Evolutionary conservation across 2,888 invertebrate species (phyloP), one percentile per base, ranked within the genome.

Genomic region (Druceiella hillmani): DNA sequence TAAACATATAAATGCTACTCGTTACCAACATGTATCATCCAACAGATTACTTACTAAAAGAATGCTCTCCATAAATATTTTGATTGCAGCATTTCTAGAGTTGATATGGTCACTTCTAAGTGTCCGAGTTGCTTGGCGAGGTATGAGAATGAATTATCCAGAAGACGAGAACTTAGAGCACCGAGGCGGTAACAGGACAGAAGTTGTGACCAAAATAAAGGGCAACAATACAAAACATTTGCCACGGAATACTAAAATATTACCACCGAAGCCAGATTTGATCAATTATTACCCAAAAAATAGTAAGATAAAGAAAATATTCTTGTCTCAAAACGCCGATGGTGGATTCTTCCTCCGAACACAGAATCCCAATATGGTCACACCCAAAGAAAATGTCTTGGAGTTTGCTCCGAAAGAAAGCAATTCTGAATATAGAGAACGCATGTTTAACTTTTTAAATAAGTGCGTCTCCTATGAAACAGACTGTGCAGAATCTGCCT

Each of bases 41-140:
- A 56, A 62, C 0, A 60, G 56, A 42, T 44, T 61, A 33, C 67
- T 68, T 37, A 65, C 66, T 0, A 64, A 67, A 54, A 52, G 71
- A 10, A 69, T 77, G 2, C 43, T 80, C 17, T 73, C 73, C 6
- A 64, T 78, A 12, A 79, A 80, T 50, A 73, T 81, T 28, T 51
- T 79, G 22, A 74, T 79, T 12, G 74, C 77, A 0, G 71, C 78
- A 1, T 58, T 75, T 32, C 45, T 79, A 11, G 79, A 79, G 49
- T 45, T 75, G 0, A 55, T 76, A 0, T 81, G 79, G 79, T 79
- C 79, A 0, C 53, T 75, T 16, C 54, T 81, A 11, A 76, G 78
- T 30, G 58, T 74, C 0, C 76, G 71, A 54, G 71, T 81, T 14
- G 70, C 78, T 0, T 76, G 74, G 46, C 70, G 66, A 45, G 81